These are phyloP conservation scores for Latrodectus geometricus DNA, from an alignment of 1,140 invertebrate species.

Conservation along the genomic window DNA sequence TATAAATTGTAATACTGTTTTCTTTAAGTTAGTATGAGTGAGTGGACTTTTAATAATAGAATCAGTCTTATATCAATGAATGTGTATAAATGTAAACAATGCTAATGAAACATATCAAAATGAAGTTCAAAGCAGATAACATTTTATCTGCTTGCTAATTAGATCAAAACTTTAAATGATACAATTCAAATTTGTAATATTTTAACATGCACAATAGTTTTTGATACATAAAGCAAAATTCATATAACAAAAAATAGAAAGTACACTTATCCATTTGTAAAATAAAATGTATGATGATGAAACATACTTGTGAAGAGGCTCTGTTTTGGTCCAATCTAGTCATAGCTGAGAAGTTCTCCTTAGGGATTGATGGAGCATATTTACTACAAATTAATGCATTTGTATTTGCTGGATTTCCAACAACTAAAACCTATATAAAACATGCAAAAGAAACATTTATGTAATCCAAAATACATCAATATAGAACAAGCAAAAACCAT, in stretches of 20 bases:
- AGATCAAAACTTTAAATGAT: neutral
- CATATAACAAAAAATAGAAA: neutral
- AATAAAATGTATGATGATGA: neutral
- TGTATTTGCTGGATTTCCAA: constrained; percentile 99
- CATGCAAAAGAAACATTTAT: neutral
- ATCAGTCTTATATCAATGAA: too few relatives aligned
- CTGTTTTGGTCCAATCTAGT: constrained; percentile 98
- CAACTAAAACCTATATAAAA: constrained; percentile 80
- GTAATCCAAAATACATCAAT: neutral
- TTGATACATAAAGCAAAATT: too few relatives aligned
- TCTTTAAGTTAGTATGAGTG: too few relatives aligned
- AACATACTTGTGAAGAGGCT: constrained; percentile 81
- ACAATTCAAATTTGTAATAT: neutral
- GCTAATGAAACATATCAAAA: too few relatives aligned
- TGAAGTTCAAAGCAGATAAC: too few relatives aligned
- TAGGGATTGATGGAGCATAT: constrained; percentile 97
- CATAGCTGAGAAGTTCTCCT: constrained; percentile 97
- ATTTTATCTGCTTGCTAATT: too few relatives aligned
- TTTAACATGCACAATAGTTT: neutral
- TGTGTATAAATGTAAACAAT: too few relatives aligned
- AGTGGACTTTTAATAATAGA: too few relatives aligned
- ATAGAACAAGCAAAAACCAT: too few relatives aligned
- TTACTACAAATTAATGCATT: constrained; percentile 97
- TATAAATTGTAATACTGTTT: too few relatives aligned
- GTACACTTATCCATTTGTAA: neutral